Percentiles rank a stretch among this genome's conserved stretches.
phyloP scores from a whole-genome alignment of 2,888 invertebrate species.

The Noctua fimbriata region DNA sequence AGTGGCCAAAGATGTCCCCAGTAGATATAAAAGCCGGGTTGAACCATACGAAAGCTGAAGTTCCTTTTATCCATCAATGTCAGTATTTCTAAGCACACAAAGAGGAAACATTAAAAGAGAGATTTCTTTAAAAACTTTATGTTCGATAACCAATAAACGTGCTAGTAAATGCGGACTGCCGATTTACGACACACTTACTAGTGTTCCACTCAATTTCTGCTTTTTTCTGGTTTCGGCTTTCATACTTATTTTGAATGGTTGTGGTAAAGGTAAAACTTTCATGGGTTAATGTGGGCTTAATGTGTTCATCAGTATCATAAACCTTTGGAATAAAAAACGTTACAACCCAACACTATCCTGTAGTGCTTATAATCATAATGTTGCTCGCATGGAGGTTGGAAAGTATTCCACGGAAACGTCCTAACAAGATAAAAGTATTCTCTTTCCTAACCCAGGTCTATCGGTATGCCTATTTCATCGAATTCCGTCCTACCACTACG shows the following conservation, averaged over 20 bases:
- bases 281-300: not conserved
- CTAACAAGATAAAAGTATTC: not conserved
- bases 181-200: conserved; percentile 69
- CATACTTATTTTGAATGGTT: conserved; percentile 29
- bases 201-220: conserved; percentile 39
- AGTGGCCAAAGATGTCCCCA: not conserved
- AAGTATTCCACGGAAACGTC: not conserved
- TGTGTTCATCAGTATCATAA: conserved; percentile 24
- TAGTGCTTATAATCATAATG: not conserved
- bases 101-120: conserved; percentile 34
- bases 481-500: not conserved
- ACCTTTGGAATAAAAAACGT: not conserved
- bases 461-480: not conserved
- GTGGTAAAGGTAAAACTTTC: conserved; percentile 8
- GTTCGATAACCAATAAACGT: conserved; percentile 45
- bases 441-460: not conserved
- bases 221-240: conserved; percentile 56
- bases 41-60: conserved; percentile 1
- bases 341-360: not conserved
- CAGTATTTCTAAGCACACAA: conserved; percentile 21
- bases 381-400: not conserved
- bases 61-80: conserved; percentile 8
- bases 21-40: not conserved
- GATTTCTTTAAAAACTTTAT: conserved; percentile 39
- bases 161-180: conserved; percentile 54